These are phyloP conservation scores for Platyura marginata DNA, from an alignment of 1,140 invertebrate genomes.

Conservation along the genomic window DNA sequence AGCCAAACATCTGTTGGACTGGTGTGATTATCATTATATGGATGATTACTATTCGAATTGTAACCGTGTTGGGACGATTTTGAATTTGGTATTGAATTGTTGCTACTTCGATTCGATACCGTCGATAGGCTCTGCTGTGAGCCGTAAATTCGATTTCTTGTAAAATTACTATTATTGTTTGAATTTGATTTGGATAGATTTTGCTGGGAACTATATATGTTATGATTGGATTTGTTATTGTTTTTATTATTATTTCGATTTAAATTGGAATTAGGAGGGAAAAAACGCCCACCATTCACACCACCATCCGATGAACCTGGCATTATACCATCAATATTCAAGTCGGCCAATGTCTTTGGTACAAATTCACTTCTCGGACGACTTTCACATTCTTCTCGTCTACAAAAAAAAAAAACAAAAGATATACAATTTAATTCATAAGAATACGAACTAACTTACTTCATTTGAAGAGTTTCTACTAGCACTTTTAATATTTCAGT, in stretches of 20 bases:
- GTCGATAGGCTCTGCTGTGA: constrained; percentile 3
- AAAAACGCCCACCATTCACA: constrained; percentile 1
- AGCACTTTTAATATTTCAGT: constrained; percentile 73
- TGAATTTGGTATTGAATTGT: background rate
- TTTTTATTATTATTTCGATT: background rate
- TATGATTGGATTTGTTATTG: constrained; percentile 1
- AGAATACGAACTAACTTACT: constrained; percentile 36
- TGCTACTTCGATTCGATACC: background rate
- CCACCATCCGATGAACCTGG: background rate
- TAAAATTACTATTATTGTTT: constrained; percentile 3
- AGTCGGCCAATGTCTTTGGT: constrained; percentile 78
- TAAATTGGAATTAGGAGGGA: background rate
- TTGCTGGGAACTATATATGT: constrained; percentile 4
- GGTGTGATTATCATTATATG: background rate
- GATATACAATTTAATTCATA: constrained; percentile 4
- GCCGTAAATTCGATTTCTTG: constrained; percentile 3
- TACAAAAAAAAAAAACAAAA: constrained; percentile 24
- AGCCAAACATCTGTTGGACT: constrained; percentile 1
- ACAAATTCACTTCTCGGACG: constrained; percentile 81
- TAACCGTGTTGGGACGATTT: background rate
- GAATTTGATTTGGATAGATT: constrained; percentile 1
- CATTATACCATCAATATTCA: constrained; percentile 47
- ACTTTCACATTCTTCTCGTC: constrained; percentile 74
- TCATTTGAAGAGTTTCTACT: constrained; percentile 72
- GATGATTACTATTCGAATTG: background rate